phyloP scores from a whole-genome alignment of 1,140 invertebrate species.

The Capitella teleta region DNA sequence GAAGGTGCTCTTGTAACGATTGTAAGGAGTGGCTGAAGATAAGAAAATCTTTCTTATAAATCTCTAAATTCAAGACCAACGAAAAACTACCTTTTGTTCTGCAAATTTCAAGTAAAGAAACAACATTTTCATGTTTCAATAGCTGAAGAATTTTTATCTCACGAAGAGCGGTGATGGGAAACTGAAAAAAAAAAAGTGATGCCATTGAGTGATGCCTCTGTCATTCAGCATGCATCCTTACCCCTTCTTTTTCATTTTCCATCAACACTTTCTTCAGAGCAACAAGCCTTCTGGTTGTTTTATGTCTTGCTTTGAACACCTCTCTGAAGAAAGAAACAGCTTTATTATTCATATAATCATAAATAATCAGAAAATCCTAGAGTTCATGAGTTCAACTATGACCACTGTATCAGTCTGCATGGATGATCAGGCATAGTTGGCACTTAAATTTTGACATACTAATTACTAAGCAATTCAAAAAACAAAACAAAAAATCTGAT shows the following conservation, averaged over 20 bases:
- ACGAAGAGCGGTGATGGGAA: conserved; percentile 92
- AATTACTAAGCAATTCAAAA: too few species aligned
- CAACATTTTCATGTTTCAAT: conserved; percentile 93
- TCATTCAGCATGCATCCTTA: conserved; percentile 41
- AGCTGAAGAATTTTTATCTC: conserved; percentile 96
- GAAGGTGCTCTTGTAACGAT: conserved; percentile 77
- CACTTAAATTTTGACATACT: too few species aligned
- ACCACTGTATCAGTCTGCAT: too few species aligned
- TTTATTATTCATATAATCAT: too few species aligned
- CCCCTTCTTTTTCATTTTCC: conserved; percentile 99
- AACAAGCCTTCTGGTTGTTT: conserved; percentile 78
- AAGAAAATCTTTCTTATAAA: not conserved
- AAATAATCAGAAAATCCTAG: too few species aligned
- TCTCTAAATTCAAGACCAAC: not conserved
- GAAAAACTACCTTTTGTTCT: conserved; percentile 59
- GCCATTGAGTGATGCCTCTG: not conserved
- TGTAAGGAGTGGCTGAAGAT: conserved; percentile 59
- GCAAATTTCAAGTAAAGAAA: conserved; percentile 94
- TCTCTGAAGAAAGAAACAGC: conserved; percentile 66
- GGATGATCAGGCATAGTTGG: too few species aligned
- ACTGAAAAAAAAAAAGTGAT: conserved; percentile 51
- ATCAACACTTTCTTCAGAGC: conserved; percentile 98
- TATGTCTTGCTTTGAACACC: conserved; percentile 91
- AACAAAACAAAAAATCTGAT: too few species aligned
- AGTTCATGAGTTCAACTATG: too few species aligned